Evolutionary conservation across 2,113 vertebrate genomes (phyloP).

Genomic region (Ancistrus triradiatus): DNA sequence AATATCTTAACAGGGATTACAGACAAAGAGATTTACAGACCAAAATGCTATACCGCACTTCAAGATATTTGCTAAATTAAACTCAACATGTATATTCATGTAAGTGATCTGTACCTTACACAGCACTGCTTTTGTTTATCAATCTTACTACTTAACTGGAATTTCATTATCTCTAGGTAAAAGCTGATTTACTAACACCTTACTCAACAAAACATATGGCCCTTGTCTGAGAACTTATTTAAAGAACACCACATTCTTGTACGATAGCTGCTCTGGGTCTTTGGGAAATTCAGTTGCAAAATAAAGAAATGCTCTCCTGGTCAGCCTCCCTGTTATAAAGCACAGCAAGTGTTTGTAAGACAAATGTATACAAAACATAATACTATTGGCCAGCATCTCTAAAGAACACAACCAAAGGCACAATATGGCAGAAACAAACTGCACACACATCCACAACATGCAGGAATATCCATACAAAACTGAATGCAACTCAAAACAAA

Average conservation of each 20-base stretch:
- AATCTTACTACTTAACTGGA: neutral
- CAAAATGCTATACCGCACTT: no score
- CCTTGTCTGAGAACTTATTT: no score
- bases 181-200: neutral
- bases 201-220: neutral
- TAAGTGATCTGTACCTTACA: no score
- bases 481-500: slow-evolving; percentile 36
- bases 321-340: slow-evolving; percentile 43
- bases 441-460: slow-evolving; percentile 49
- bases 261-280: slow-evolving; percentile 7
- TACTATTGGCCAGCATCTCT: slow-evolving; percentile 24
- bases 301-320: slow-evolving; percentile 36
- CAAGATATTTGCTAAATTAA: no score
- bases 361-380: slow-evolving; percentile 11
- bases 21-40: slow-evolving; percentile 36
- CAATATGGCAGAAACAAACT: slow-evolving; percentile 41
- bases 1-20: slow-evolving; percentile 33
- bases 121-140: neutral
- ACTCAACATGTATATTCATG: no score
- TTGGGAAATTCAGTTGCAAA: neutral
- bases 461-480: slow-evolving; percentile 58
- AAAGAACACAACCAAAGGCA: slow-evolving; percentile 37
- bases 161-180: neutral
- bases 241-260: no score
- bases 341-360: slow-evolving; percentile 12